phyloP scores from a whole-genome alignment of 2,888 invertebrate genomes.

The Drosophila conformis region DNA sequence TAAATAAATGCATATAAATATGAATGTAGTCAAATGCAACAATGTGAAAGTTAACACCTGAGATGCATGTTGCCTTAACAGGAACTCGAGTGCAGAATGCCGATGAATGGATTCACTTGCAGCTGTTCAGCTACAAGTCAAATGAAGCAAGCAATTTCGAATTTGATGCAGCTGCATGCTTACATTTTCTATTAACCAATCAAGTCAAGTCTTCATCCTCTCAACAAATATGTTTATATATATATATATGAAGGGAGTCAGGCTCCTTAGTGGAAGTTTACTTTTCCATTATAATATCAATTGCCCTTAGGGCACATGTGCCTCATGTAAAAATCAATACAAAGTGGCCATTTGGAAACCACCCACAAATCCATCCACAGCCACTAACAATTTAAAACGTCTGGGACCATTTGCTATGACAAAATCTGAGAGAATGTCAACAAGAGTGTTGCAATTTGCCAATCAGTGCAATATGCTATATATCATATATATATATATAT shows the following conservation, averaged over 20 bases:
- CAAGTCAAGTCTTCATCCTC: conserved; percentile 2
- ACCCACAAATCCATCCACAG: not conserved
- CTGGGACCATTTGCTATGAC: conserved; percentile 7
- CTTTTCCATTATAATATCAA: conserved; percentile 49
- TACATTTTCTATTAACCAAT: conserved; percentile 24
- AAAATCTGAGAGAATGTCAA: conserved; percentile 29
- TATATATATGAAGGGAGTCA: not conserved
- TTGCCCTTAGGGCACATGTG: conserved; percentile 17
- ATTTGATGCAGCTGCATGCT: conserved; percentile 4
- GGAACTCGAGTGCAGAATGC: conserved; percentile 11
- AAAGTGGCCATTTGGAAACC: not conserved
- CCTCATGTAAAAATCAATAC: not conserved
- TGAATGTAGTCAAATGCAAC: not conserved
- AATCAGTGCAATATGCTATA: conserved; percentile 27
- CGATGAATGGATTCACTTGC: conserved; percentile 17
- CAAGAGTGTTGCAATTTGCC: conserved; percentile 50
- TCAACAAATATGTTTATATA: not conserved
- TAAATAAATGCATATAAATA: not conserved
- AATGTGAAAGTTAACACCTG: not conserved
- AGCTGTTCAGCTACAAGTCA: conserved; percentile 2
- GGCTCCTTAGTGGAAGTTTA: conserved; percentile 20
- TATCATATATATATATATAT: not conserved
- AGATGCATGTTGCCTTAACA: not conserved
- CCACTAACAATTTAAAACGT: not conserved
- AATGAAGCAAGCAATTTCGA: not conserved